Base-by-base conservation (phyloP, 2,888 invertebrate species). In the Uropetala carovei region DNA sequence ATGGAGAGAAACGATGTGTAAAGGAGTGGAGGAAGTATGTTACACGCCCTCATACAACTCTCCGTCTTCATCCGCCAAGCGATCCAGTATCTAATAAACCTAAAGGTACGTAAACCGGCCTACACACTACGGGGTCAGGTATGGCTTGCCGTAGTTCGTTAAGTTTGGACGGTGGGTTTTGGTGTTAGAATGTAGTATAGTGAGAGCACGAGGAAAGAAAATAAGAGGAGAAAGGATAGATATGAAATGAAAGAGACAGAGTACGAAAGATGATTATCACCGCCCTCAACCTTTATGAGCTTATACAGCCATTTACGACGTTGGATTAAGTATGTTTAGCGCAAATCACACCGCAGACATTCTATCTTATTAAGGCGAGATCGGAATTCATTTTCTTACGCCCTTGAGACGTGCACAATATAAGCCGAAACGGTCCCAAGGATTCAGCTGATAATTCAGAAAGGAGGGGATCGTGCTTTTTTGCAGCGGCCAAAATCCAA, bases 1-100 rank as follows among this genome's bases (percentile, higher is more conserved):
- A 75, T 75, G 75, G 75, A 75, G 75, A 75, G 75, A 27, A 75
- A 75, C 75, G 75, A 75, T 75, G 22, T n/a, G 75, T 75, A 75
- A 75, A 75, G 22, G 75, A 22, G 75, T 14, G 75, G 75, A 27
- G 75, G 27, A 27, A 27, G 75, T 75, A 75, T 75, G 75, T 75
- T 75, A 27, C 75, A 75, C 75, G 75, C 75, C 75, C 75, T 75
- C 27, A 27, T 22, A 75, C 75, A 22, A 75, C 11, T 22, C 75
- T 75, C 27, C 16, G 75, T 75, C 75, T 75, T 75, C 75, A 75
- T 75, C 75, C 75, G 22, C 75, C 75, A 75, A 22, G 75, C 75
- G 75, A 75, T 22, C 75, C 27, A 11, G 22, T 27, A 75, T 75
- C 75, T 75, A 75, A 75, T 75, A 75, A 75, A 75, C 43, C 5